Evolutionary conservation across 2,888 invertebrate species (phyloP), one percentile per base, ranked within the genome.

Genomic region (Ennomos quercinarius): DNA sequence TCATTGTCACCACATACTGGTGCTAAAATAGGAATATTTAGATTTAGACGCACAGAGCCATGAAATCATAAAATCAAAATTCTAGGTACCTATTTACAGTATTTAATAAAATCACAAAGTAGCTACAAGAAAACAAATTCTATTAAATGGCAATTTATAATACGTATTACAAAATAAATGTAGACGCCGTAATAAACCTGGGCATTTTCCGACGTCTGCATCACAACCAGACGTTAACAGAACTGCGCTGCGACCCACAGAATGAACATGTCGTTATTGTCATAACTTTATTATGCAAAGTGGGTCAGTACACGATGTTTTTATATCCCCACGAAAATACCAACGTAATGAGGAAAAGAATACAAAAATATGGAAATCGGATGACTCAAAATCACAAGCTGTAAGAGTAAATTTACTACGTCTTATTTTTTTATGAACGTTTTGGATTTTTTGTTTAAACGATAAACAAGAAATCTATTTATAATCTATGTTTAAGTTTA

Each of bases 1-100:
- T 84, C 83, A 43, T 83, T 81, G 36, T 50, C 41, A 12, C 77
- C 76, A 54, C 81, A 80, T 44, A 44, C 27, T 10, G 38, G 42
- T n/a, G 56, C 54, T 46, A 40, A 40, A 27, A 27, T 6, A 6
- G 3, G 6, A 27, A 27, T 17, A 27, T 27, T 27, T 27, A 6
- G 27, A 6, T 27, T 27, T 3, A 17, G 17, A n/a, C 17, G 17
- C 17, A 17, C 3, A 1, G 0, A 4, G 27, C 27, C 0, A 27
- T 27, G 27, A 27, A 4, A 27, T 27, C 3, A 27, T 6, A 3
- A 4, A 27, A 27, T 27, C 27, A 17, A 17, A 17, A 17, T 17
- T 17, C 17, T 17, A 17, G 17, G 17, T 1, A 1, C 17, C 4
- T 2, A 17, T 2, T 17, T 17, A 17, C 17, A 17, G 17, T n/a